Conservation (phyloP, 2,113 vertebrate genomes). For the Poeciliopsis prolifica region DNA sequence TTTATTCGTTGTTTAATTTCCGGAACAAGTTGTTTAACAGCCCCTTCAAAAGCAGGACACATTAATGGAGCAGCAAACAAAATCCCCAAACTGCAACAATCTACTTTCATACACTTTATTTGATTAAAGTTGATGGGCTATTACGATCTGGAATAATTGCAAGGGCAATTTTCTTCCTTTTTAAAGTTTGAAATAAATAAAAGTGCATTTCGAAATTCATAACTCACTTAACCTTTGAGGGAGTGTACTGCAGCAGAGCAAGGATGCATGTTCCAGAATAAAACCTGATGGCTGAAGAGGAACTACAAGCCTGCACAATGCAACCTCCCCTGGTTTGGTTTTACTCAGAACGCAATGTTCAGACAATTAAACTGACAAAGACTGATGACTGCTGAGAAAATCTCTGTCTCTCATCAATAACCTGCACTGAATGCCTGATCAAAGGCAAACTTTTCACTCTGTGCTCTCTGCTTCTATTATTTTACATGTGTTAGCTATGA, state of each 20-base stretch:
- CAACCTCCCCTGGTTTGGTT: neutral
- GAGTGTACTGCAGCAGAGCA: conserved; percentile 1
- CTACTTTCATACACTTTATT: neutral
- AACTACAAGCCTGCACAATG: neutral
- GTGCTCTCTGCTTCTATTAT: neutral
- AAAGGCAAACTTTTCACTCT: neutral
- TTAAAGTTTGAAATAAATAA: neutral
- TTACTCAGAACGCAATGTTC: neutral
- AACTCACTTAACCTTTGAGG: conserved; percentile 32
- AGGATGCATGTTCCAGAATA: conserved; percentile 6
- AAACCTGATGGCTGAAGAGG: neutral
- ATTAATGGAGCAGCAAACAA: neutral
- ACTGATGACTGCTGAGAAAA: neutral
- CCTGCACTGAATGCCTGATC: neutral
- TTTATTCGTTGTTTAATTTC: neutral
- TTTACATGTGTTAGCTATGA: neutral
- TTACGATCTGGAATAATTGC: neutral
- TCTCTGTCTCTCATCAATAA: neutral
- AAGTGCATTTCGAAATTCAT: conserved; percentile 1
- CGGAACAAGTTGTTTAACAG: neutral
- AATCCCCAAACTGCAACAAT: neutral
- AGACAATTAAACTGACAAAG: neutral
- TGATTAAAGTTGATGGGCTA: neutral
- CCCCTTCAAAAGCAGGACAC: neutral
- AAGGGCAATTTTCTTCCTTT: neutral